phyloP scores from a whole-genome alignment of 2,797 vertebrate genomes.

The Bovichtus variegatus region DNA sequence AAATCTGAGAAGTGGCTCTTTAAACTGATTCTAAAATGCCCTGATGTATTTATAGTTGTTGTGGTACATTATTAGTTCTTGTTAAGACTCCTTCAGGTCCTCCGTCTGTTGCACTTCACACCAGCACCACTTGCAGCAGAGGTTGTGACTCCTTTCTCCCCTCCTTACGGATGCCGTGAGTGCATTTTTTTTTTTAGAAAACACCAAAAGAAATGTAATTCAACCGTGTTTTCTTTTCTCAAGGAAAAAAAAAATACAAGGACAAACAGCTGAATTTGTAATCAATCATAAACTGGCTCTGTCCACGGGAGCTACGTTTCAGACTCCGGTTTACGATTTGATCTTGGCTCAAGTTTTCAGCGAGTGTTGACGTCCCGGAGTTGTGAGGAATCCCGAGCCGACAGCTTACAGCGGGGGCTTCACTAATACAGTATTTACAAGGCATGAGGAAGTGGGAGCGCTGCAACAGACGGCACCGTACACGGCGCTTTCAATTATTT shows the following conservation, averaged over 20 bases:
- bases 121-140: slow-evolving; percentile 57
- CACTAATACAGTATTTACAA: slow-evolving; percentile 82
- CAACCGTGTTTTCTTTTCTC: slow-evolving; percentile 52
- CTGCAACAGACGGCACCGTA: slow-evolving; percentile 70
- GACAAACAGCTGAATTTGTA: slow-evolving; percentile 58
- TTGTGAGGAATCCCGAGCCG: slow-evolving; percentile 72
- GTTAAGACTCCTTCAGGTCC: slow-evolving; percentile 53
- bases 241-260: slow-evolving; percentile 52
- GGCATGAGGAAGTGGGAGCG: slow-evolving; percentile 74
- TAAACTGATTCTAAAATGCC: slow-evolving; percentile 21
- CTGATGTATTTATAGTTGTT: slow-evolving; percentile 49
- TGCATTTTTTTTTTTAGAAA: no score
- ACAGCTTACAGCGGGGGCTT: slow-evolving; percentile 73
- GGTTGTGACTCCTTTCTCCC: slow-evolving; percentile 44
- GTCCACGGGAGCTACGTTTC: slow-evolving; percentile 58
- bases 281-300: slow-evolving; percentile 50
- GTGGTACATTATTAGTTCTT: slow-evolving; percentile 50
- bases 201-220: slow-evolving; percentile 42
- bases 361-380: slow-evolving; percentile 64
- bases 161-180: slow-evolving; percentile 41
- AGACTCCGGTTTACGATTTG: slow-evolving; percentile 59
- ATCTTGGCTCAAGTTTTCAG: slow-evolving; percentile 73
- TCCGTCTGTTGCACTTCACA: slow-evolving; percentile 70
- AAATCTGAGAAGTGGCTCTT: slow-evolving; percentile 24
- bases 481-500: slow-evolving; percentile 82